Conservation (phyloP, 2,113 vertebrate species). For the Brachyhypopomus occidentalis region DNA sequence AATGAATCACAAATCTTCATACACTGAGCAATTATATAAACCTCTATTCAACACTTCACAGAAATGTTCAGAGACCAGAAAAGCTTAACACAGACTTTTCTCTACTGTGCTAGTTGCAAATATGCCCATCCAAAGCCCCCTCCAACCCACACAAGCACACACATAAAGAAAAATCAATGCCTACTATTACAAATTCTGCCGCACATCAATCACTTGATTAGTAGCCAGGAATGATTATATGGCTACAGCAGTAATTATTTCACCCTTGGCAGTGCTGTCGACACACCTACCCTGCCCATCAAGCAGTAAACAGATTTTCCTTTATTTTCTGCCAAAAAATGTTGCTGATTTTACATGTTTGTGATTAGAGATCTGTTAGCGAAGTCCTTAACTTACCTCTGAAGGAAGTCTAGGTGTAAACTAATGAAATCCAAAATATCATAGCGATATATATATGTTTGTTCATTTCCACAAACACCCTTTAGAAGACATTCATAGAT, state of each 20-base stretch:
- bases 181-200: slow-evolving; percentile 53
- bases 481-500: no score
- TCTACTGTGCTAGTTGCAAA: not conserved
- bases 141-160: slow-evolving; percentile 14
- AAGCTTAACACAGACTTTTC: slow-evolving; percentile 7
- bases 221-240: slow-evolving; percentile 59
- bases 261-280: slow-evolving; percentile 31
- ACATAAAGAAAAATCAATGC: slow-evolving; percentile 45
- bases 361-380: slow-evolving; percentile 18
- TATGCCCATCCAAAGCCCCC: not conserved
- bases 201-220: slow-evolving; percentile 62
- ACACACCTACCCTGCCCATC: slow-evolving; percentile 28
- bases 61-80: not conserved
- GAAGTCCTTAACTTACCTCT: not conserved
- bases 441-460: no score
- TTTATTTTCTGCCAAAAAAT: slow-evolving; percentile 15
- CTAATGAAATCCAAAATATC: not conserved
- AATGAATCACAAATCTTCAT: no score
- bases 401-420: not conserved
- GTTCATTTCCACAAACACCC: no score
- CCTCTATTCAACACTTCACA: not conserved
- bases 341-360: slow-evolving; percentile 27
- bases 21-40: no score
- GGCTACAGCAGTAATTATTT: slow-evolving; percentile 54
- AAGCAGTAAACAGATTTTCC: slow-evolving; percentile 38